Base-by-base conservation (phyloP, 2,113 vertebrate genomes). In the Manacus vitellinus region DNA sequence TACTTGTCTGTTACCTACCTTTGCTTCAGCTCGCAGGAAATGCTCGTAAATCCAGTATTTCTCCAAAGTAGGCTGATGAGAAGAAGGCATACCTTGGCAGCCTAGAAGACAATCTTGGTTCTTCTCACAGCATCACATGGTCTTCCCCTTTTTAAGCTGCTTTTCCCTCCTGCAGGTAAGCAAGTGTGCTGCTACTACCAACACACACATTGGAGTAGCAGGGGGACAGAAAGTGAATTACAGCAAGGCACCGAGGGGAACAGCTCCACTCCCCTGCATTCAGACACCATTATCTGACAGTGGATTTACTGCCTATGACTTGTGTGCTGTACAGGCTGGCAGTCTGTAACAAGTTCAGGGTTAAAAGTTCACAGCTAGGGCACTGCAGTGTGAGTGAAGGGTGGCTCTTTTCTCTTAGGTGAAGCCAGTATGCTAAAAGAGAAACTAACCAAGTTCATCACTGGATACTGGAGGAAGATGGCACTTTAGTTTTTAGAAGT, bases 331-430 rank as follows among this genome's bases (percentile, higher is more conserved):
- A 17, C 12, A 8, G 63, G 43, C 58, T 88, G 51, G 22, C 19
- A 35, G 11, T 35, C 67, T 83, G 72, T 43, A 92, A 67, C n/a
- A 74, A 46, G 72, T 23, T 83, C 68, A 65, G 75, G 85, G 79
- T 83, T 70, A 86, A 51, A 84, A 92, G 91, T 84, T 86, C 91
- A 77, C 55, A 55, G 63, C 79, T 70, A 24, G 51, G 70, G 43
- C 7, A 1, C 24, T 61, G 76, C 7, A 49, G 73, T 46, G 67
- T 1, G 46, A 83, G 46, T 4, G 41, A 65, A 65, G 59, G 54
- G 62, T 73, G 67, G 43, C 25, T 91, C 39, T 79, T 46, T 12
- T 20, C n/a, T 47, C 41, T 81, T 17, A 33, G 35, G 13, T 33
- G 24, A 72, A 75, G 47, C 44, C 23, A 47, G 47, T 35, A 10